Evolutionary conservation across 2,113 vertebrate genomes (phyloP), one percentile per base, ranked within the genome.

Genomic region (Meles meles): DNA sequence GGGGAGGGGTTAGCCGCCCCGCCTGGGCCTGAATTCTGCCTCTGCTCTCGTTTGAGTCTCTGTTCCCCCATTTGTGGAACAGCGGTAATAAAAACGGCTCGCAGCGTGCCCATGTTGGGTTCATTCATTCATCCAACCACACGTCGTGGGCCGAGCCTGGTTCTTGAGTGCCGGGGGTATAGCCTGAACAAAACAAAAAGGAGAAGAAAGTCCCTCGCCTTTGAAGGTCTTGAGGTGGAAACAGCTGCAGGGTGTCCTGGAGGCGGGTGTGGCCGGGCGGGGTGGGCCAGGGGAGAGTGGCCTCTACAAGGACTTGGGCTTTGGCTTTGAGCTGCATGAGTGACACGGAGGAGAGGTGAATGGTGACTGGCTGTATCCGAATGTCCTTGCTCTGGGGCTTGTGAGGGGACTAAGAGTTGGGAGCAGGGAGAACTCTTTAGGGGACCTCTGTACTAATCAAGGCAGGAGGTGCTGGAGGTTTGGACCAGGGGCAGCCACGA

Each of bases 281-380:
- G 23, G 34, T 0, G 6, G 29, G 20, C 0, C 0, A 37, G 29
- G 11, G 44, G 8, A 25, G 3, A 25, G 23, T 18, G 17, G 21
- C 61, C 44, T 6, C 34, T 2, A 0, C 4, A 10, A 20, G 63
- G 21, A 20, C 49, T 10, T 44, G 25, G 69, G 21, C 59, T 69
- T 81, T 21, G 34, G 65, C 57, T 57, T 31, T n/a, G 74, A 81
- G 90, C 0, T 0, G 12, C 7, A 2, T 55, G 5, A 52, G 37
- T 44, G 25, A 23, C 74, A 74, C 37, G 61, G 83, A 25, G 79
- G 69, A 37, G 61, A 81, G 59, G 17, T 0, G 20, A 17, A 4
- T 14, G 31, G 49, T 39, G 39, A 39, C 61, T 42, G 44, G n/a
- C 39, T 18, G 18, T 42, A 13, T 69, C 71, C 61, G n/a, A 52